Evolutionary conservation across 2,797 vertebrate species (phyloP), one percentile per base, ranked within the genome.

Genomic region (Callimico goeldii): DNA sequence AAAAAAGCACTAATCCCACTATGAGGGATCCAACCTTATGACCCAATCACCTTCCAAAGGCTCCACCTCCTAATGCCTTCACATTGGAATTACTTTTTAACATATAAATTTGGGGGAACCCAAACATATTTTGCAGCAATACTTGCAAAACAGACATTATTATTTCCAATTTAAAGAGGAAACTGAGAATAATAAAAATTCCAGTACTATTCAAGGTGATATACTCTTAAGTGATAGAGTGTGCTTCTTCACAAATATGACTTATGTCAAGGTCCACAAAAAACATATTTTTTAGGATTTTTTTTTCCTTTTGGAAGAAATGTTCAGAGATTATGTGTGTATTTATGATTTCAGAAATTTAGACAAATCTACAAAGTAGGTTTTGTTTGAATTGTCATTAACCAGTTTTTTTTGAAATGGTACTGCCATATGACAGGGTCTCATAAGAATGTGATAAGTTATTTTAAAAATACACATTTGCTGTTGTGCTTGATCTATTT

Each of bases 401-500:
- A 48, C 39, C 58, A 48, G 64, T 67, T 67, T 67, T n/a, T 95
- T 94, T 75, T 72, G 30, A 95, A 88, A 87, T 9, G 5, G 0
- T 26, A 92, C 57, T 0, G 11, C 7, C 39, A 36, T 72, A 64
- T 86, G 55, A 80, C 12, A 79, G 15, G 41, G 20, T 79, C 24
- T 82, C 48, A 4, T 81, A 89, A 93, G 28, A 88, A 85, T 87
- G 26, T 67, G 39, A 64, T 61, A 43, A 10, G 19, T n/a, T 80
- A 28, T 81, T 82, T 85, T 3, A 48, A 50, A 90, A 96, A 81
- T 48, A 2, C 2, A 41, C n/a, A 46, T 91, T 93, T 96, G 48
- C 20, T 72, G 5, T 55, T 61, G 1, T 89, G n/a, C 28, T 96
- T 97, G 58, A 80, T 96, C 83, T 72, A 72, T 75, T 88, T 36